Conservation (phyloP, 2,888 invertebrate genomes). For the Sarcophaga variegata region DNA sequence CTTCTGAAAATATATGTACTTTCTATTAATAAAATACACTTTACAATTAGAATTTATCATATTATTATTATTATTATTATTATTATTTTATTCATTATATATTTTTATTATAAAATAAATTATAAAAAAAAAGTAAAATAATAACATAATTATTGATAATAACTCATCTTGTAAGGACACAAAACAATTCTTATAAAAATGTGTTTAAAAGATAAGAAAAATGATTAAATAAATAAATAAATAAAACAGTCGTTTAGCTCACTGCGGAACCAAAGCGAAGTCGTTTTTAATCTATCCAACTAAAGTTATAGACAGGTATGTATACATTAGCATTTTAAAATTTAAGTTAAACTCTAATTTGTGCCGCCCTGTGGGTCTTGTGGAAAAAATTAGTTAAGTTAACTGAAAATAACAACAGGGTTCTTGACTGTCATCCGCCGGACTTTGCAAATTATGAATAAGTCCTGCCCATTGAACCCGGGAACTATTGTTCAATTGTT, state of each 20-base stretch:
- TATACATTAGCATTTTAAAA: too few relatives aligned
- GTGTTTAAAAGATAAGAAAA: conserved; percentile 60
- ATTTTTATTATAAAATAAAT: conserved; percentile 49
- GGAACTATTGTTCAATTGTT: too few relatives aligned
- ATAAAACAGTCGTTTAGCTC: conserved; percentile 64
- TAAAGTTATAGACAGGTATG: too few relatives aligned
- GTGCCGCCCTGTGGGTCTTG: too few relatives aligned
- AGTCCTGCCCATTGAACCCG: too few relatives aligned
- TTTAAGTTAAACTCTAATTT: too few relatives aligned
- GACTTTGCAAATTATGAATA: too few relatives aligned
- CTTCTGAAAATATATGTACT: conserved; percentile 8
- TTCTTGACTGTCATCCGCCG: too few relatives aligned
- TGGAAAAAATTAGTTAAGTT: too few relatives aligned
- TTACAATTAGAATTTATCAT: conserved; percentile 54
- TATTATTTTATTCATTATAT: conserved; percentile 54
- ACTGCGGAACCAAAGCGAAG: conserved; percentile 62
- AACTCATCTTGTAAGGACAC: conserved; percentile 30
- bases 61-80: conserved; percentile 37
- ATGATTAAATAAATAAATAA: conserved; percentile 51
- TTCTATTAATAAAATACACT: conserved; percentile 29
- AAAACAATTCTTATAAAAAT: conserved; percentile 56
- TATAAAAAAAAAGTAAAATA: conserved; percentile 43
- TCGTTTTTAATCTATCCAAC: neutral
- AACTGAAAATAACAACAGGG: too few relatives aligned
- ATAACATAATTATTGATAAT: conserved; percentile 55